These are phyloP conservation scores for Corynorhinus townsendii DNA, from an alignment of 2,113 vertebrate genomes.

Conservation along the genomic window DNA sequence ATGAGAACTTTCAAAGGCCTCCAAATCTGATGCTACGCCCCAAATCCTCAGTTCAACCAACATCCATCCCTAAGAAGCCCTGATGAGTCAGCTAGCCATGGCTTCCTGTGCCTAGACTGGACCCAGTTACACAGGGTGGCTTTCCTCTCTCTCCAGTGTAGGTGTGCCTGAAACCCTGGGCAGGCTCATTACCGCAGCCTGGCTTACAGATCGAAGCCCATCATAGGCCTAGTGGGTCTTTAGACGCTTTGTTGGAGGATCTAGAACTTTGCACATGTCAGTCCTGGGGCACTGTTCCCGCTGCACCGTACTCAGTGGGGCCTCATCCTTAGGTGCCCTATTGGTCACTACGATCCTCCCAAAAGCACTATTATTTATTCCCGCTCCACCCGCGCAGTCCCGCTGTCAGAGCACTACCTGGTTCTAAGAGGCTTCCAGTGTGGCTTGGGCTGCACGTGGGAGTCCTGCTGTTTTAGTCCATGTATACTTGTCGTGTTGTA, in stretches of 20 bases:
- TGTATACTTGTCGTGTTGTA: background rate
- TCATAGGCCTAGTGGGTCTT: background rate
- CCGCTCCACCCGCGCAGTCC: background rate
- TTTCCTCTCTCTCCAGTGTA: background rate
- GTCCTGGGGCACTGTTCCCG: background rate
- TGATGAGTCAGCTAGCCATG: background rate
- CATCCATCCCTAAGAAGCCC: conserved; percentile 46
- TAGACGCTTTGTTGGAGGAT: conserved; percentile 25
- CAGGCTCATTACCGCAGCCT: background rate
- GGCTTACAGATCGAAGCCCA: too few relatives aligned
- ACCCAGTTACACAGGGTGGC: background rate
- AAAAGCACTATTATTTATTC: conserved; percentile 52
- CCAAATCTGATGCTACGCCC: conserved; percentile 74
- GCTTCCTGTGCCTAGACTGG: background rate
- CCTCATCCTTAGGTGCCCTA: background rate
- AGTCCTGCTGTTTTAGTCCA: background rate
- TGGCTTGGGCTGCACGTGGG: background rate
- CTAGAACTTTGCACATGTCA: conserved; percentile 46
- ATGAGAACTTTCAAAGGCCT: conserved; percentile 84
- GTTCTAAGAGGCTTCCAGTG: background rate
- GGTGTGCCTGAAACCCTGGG: background rate
- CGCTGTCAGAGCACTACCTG: conserved; percentile 11
- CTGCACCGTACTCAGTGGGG: background rate
- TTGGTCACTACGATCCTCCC: background rate
- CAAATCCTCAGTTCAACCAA: conserved; percentile 81